These are phyloP conservation scores for Benthosema pterotum DNA, from an alignment of 2,797 vertebrate genomes.

Conservation along the genomic window DNA sequence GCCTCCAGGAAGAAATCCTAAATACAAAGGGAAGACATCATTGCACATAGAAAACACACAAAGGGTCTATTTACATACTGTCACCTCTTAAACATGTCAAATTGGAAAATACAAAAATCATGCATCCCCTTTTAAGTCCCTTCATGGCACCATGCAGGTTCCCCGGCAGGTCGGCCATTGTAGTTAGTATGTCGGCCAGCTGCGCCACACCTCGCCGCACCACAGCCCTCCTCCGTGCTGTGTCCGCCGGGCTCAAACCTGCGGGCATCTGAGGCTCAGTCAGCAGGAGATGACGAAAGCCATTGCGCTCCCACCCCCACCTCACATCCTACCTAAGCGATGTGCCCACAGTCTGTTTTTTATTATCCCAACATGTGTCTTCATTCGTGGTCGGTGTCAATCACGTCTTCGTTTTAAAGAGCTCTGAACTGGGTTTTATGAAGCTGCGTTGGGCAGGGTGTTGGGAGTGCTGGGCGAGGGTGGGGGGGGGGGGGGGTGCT, in stretches of 20 bases:
- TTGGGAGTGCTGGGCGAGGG: conserved; percentile 60
- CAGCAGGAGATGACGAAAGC: conserved; percentile 19
- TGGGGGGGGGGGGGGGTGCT: conserved; percentile 64
- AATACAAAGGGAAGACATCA: no score
- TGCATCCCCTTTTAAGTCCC: no score
- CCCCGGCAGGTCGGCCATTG: conserved; percentile 59
- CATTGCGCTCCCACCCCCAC: conserved; percentile 30
- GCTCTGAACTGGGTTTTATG: conserved; percentile 36
- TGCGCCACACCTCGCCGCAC: conserved; percentile 57
- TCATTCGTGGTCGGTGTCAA: conserved; percentile 57
- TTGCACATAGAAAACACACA: no score
- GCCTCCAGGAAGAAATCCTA: no score
- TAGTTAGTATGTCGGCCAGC: conserved; percentile 46
- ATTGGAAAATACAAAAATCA: no score
- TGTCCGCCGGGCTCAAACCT: conserved; percentile 23
- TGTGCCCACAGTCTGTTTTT: conserved; percentile 49
- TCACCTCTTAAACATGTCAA: no score
- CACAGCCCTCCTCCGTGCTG: conserved; percentile 11
- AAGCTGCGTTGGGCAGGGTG: conserved; percentile 46
- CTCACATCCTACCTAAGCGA: conserved; percentile 44
- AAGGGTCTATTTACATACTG: no score
- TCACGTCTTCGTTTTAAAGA: conserved; percentile 31
- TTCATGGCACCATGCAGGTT: conserved; percentile 21
- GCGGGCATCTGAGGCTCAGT: conserved; percentile 58
- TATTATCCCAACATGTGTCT: conserved; percentile 49